Evolutionary conservation across 2,888 invertebrate species (phyloP).

Genomic region (Noctuana brunneofusca): DNA sequence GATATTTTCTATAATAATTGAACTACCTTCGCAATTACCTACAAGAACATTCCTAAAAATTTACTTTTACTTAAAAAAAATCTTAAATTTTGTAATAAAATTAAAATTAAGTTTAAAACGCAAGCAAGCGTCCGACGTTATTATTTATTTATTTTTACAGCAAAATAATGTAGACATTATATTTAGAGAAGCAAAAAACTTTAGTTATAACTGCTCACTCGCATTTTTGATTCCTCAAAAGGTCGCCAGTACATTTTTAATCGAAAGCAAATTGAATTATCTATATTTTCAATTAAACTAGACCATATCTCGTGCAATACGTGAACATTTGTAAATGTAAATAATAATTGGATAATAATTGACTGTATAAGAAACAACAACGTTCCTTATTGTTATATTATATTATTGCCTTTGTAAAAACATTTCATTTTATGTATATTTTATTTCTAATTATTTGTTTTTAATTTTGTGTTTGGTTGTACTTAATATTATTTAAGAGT

Average conservation of each 20-base stretch:
- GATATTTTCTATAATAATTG: constrained; percentile 37
- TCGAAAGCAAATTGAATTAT: constrained; percentile 1
- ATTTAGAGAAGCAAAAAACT: not conserved
- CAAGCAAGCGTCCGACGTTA: not conserved
- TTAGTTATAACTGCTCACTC: not conserved
- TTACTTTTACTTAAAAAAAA: constrained; percentile 15
- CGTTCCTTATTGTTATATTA: constrained; percentile 44
- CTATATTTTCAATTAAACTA: constrained; percentile 9
- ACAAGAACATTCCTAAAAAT: constrained; percentile 20
- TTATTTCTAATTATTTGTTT: constrained; percentile 31
- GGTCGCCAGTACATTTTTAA: constrained; percentile 28
- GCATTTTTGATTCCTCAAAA: constrained; percentile 31
- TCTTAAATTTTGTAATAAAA: not conserved
- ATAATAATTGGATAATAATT: constrained; percentile 46
- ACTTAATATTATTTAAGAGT: constrained; percentile 30
- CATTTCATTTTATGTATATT: constrained; percentile 34
- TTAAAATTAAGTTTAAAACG: not conserved
- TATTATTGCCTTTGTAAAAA: constrained; percentile 49
- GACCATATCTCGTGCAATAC: constrained; percentile 13
- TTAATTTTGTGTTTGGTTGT: constrained; percentile 29
- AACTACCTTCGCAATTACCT: constrained; percentile 27
- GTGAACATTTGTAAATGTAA: constrained; percentile 32
- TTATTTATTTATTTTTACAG: not conserved
- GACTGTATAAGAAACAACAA: constrained; percentile 50
- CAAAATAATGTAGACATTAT: not conserved